Base-by-base conservation (phyloP, 2,113 vertebrate genomes). In the Sceloporus tristichus region DNA sequence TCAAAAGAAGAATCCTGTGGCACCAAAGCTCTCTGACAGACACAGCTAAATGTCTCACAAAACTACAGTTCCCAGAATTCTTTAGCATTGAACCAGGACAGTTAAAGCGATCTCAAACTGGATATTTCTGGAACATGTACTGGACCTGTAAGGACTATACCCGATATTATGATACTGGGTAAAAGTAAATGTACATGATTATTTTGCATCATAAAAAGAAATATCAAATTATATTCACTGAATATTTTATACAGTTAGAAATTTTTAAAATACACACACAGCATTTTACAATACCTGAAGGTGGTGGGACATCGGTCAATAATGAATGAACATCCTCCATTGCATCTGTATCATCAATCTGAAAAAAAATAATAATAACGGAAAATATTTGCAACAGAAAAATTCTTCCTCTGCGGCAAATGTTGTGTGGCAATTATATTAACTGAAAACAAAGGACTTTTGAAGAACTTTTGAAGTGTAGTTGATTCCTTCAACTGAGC, bases 321-420 rank as follows among this genome's bases (percentile, higher is more conserved):
- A 99, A 97, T 34, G 98, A 98, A 85, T 99, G 99, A 21, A 99
- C 98, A 40, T 99, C 98, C 93, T 99, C 99, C 96, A 99, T 97
- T 82, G 99, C 98, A 85, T 99, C 99, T 0, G 99, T 98, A 91
- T 99, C 99, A 93, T 99, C 99, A 84, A 99, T 99, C 99, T 99
- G 92, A 59, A 94, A 90, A 84, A 34, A 85, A 42, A 0, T 29
- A 9, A 2, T 79, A 2, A 29, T 79, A 34, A 42, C 19, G 87
- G 48, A 71, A 74, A 91, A 88, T 42, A 77, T 18, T 85, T 0
- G 2, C 14, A 75, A 38, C 42, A 48, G 19, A 42, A 74, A 79
- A 86, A n/a, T 79, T 84, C 1, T 19, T 87, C 38, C 78, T 40
- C 16, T 77, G 87, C 27, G 23, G 29, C 21, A 8, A 18, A 81